Conservation (phyloP, 2,113 vertebrate species). For the Oreochromis spilurus region DNA sequence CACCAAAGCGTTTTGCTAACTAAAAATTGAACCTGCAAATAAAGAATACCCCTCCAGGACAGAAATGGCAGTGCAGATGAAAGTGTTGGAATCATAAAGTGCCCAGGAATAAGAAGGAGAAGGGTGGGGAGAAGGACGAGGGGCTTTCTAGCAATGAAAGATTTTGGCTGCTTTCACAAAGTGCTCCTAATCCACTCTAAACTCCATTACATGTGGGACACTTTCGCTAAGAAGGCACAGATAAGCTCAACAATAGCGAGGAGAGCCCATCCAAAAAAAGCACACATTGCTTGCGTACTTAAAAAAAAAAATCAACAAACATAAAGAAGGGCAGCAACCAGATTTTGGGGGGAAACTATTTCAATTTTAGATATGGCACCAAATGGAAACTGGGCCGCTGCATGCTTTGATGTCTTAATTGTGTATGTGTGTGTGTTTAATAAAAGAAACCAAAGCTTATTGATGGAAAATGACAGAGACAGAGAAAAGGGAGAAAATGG, state of each 20-base stretch:
- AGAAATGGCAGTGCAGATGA: not conserved
- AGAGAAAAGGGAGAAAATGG: slow-evolving; percentile 1
- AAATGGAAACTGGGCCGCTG: slow-evolving; percentile 67
- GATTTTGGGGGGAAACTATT: slow-evolving; percentile 32
- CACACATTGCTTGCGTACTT: not conserved
- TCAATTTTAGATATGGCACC: slow-evolving; percentile 60
- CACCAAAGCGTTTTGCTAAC: not conserved
- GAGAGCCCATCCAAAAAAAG: slow-evolving; percentile 14
- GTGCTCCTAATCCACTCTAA: slow-evolving; percentile 49
- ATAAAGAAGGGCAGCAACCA: slow-evolving; percentile 38
- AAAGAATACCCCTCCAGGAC: not conserved
- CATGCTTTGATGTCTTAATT: slow-evolving; percentile 75
- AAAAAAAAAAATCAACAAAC: slow-evolving; percentile 29
- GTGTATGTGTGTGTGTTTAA: slow-evolving; percentile 6
- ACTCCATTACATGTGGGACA: slow-evolving; percentile 48
- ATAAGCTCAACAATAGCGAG: slow-evolving; percentile 44
- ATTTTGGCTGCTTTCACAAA: slow-evolving; percentile 18
- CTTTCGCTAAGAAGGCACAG: slow-evolving; percentile 19
- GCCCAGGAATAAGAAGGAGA: not conserved
- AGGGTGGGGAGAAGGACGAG: not conserved
- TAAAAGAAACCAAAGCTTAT: slow-evolving; percentile 45
- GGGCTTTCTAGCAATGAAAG: slow-evolving; percentile 53
- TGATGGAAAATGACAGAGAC: slow-evolving; percentile 43
- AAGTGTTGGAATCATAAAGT: slow-evolving; percentile 18
- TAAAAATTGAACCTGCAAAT: slow-evolving; percentile 19